A percentile compares a stretch with the other conserved stretches of the same genome.
Conservation (phyloP, 2,888 invertebrate species). For the Nematopogon swammerdamellus region DNA sequence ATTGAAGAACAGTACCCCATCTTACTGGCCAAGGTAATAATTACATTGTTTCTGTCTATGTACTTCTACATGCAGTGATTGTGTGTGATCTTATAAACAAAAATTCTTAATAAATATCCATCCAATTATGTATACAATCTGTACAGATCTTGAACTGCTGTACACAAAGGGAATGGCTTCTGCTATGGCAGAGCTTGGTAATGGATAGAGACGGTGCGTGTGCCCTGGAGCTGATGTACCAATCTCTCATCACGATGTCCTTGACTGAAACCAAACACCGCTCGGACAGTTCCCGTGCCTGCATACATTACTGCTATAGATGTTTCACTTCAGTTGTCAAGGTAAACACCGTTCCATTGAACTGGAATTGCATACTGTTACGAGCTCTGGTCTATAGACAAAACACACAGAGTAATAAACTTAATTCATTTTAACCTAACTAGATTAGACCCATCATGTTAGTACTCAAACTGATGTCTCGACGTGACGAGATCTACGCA, state of each 20-base stretch:
- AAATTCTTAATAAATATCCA: too few relatives aligned
- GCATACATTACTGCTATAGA: slow-evolving; percentile 30
- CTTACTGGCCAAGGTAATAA: slow-evolving; percentile 28
- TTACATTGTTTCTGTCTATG: not conserved
- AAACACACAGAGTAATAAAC: too few relatives aligned
- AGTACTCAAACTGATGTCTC: too few relatives aligned
- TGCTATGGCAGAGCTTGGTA: slow-evolving; percentile 29
- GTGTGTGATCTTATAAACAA: too few relatives aligned
- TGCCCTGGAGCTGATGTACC: slow-evolving; percentile 22
- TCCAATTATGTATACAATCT: too few relatives aligned
- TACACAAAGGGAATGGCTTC: slow-evolving; percentile 25
- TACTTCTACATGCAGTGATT: too few relatives aligned
- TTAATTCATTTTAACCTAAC: too few relatives aligned
- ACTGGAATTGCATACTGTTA: too few relatives aligned
- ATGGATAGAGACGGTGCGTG: slow-evolving; percentile 16
- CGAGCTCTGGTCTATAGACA: too few relatives aligned
- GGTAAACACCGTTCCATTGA: too few relatives aligned
- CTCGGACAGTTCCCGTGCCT: slow-evolving; percentile 23
- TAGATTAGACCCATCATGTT: too few relatives aligned
- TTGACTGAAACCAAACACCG: slow-evolving; percentile 22
- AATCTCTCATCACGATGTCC: slow-evolving; percentile 21
- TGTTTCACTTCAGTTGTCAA: slow-evolving; percentile 28
- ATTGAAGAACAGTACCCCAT: slow-evolving; percentile 21
- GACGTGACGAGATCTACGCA: too few relatives aligned
- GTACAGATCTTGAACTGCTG: not conserved